Evolutionary conservation across 2,797 vertebrate species (phyloP), one percentile per base, ranked within the genome.

Genomic region (Xenentodon cancila): DNA sequence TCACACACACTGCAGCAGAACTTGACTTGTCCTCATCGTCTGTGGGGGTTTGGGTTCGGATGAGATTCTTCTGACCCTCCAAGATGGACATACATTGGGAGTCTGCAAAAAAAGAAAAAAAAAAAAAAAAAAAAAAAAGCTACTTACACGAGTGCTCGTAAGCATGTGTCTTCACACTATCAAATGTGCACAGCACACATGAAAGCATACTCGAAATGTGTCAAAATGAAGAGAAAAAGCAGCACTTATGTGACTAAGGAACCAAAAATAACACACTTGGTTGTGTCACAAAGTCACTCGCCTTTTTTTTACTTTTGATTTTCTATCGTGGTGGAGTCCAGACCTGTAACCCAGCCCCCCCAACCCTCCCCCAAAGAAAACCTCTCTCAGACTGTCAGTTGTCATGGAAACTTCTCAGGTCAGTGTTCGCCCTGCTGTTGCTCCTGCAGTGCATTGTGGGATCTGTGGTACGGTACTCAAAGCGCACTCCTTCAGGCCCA

Each of bases 361-460:
- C 44, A 16, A 4, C 19, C 25, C 32, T 19, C 20, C 12, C 20
- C 37, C 34, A 54, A 32, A 25, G 25, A 73, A 81, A 30, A 68
- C 57, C 77, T 75, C 71, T 77, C 78, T 84, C 66, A 84, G 80
- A 88, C 87, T 84, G 88, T 88, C 87, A 86, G 84, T 82, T 84
- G 87, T 88, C 84, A 82, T 81, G 89, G 88, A 90, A 91, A 88
- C 86, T 89, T 91, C 91, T 93, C 90, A 93, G 91, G 92, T 92
- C 90, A 90, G 89, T 85, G 87, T 87, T 88, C 84, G 87, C 90
- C 89, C 89, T 92, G 83, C 84, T 90, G 89, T 90, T 76, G 82
- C 79, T 84, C 82, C 85, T 88, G 89, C 89, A 90, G 89, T 93
- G 91, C 87, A 87, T 84, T 86, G 79, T 87, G 89, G 85, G 86